Base-by-base conservation (phyloP, 2,888 invertebrate species). In the Tricholauxania praeusta region DNA sequence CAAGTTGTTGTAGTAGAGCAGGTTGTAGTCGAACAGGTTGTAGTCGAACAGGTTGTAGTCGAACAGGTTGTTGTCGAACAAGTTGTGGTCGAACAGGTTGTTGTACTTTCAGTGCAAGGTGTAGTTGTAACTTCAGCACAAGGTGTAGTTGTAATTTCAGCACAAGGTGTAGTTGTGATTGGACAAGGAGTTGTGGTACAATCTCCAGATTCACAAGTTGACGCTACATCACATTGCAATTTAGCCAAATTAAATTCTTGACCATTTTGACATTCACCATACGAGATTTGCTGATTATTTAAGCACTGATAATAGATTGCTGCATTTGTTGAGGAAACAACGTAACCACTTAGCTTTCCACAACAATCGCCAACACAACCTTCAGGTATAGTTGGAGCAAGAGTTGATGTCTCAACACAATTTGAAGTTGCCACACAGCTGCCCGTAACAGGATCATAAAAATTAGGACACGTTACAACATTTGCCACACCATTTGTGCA, bases 401-500 rank as follows among this genome's bases (percentile, higher is more conserved):
- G 12, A 64, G 22, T 12, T 5, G 12, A 65, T 8, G 19, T 7
- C 17, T 28, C n/a, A 1, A 22, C 51, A 39, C 39, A 39, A 39
- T 28, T 49, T 51, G 3, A 32, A 14, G 14, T 81, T 79, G 49
- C 79, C 75, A 32, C 81, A 72, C 72, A 8, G 76, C 62, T 48
- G 65, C 73, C 78, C 78, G 79, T 70, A 80, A 82, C 32, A 72
- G 75, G 81, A 82, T 12, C 83, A 82, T 57, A 80, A 74, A 15
- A 72, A 60, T 6, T 39, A 0, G 79, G 77, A 57, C 82, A 82
- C 1, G 69, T 52, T 0, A 77, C 79, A 12, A 77, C 64, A 12
- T 77, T 76, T 0, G 79, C 63, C 8, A 65, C 67, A 12, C 73
- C 77, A 0, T 78, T 70, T 66, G 77, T 78, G 71, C 83, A 83